Base-by-base conservation (phyloP, 2,888 invertebrate species). In the Aelia acuminata region DNA sequence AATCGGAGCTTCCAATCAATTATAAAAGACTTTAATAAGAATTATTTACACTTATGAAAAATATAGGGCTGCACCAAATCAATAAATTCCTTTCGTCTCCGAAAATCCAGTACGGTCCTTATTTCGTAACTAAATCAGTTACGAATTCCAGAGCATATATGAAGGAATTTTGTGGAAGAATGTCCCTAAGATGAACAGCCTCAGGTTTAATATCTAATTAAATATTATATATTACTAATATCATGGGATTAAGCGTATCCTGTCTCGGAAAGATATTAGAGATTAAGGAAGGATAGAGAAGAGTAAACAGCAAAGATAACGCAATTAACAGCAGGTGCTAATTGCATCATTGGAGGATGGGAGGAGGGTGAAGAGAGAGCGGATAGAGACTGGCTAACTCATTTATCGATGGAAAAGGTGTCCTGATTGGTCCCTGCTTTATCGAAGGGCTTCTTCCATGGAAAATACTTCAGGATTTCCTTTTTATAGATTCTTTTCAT, bases 391-490 rank as follows among this genome's bases (percentile, higher is more conserved):
- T 57, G 26, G 57, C 57, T 57, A 57, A 57, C 57, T 57, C 57
- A 26, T 57, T 57, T 57, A 57, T 57, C 57, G 57, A 57, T 57
- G 57, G 26, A 57, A 57, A 57, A 57, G 57, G 57, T 57, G 57
- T 57, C 57, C 57, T 26, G 57, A 57, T 57, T 57, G 57, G 26
- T 57, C 26, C 26, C 13, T 26, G 26, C 57, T 57, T 11, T 26
- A n/a, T 8, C 15, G 57, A 31, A 31, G 57, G 26, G 8, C 26
- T 26, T 53, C 53, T 53, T 53, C 53, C 3, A 26, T 57, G 26
- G 26, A 26, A 57, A 26, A 57, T 13, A 15, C 13, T 31, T n/a
- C 50, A 22, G 50, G 50, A 50, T 50, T 57, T 26, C 26, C 57
- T 26, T 57, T 57, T 57, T 26, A 57, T 13, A 26, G 15, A 57